Conservation (phyloP, 2,113 vertebrate species). For the Megaceryle maxima region DNA sequence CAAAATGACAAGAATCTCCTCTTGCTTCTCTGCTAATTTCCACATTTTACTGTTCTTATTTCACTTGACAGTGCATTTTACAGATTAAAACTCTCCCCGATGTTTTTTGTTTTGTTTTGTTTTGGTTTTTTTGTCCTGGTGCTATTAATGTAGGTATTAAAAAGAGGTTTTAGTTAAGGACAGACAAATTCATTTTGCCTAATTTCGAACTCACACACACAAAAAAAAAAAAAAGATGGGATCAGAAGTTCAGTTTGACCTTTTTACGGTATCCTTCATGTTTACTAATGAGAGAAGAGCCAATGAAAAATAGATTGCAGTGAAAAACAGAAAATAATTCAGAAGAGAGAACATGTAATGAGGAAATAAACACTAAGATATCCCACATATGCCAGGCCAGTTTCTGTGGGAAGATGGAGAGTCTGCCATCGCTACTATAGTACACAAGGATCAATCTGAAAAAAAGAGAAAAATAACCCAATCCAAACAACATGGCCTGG, state of each 20-base stretch:
- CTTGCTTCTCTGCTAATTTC: conserved; percentile 35
- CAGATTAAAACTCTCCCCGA: neutral
- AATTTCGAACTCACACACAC: neutral
- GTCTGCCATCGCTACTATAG: neutral
- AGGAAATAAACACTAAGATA: neutral
- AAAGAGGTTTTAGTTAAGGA: neutral
- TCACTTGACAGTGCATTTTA: neutral
- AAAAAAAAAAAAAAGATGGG: neutral
- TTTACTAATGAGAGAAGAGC: neutral
- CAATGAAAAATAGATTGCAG: neutral
- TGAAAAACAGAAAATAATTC: neutral
- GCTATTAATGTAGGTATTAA: neutral
- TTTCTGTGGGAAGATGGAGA: neutral
- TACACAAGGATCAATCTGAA: neutral
- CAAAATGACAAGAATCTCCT: neutral
- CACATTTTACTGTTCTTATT: neutral
- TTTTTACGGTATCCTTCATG: neutral
- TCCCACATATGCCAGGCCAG: neutral
- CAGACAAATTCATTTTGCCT: neutral
- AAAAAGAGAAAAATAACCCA: neutral
- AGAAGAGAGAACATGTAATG: neutral
- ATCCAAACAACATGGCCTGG: neutral
- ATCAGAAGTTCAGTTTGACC: conserved; percentile 25
- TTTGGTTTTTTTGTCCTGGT: neutral
- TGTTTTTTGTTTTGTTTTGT: too few relatives aligned